Evolutionary conservation across 2,113 vertebrate genomes (phyloP), one percentile per base, ranked within the genome.

Genomic region (Polyodon spathula): DNA sequence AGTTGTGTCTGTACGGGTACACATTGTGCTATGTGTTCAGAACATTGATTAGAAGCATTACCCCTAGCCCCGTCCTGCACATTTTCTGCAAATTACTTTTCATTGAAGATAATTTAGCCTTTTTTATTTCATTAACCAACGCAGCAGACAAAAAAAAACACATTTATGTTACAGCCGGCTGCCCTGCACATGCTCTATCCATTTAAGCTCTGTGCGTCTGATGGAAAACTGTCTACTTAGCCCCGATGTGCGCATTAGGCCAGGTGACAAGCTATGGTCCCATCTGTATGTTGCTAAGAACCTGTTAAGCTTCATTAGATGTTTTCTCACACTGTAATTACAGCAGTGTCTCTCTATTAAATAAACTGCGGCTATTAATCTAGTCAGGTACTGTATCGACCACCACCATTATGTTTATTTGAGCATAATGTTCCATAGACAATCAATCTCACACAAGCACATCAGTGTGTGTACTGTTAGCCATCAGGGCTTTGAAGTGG

Each of bases 81-180:
- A 73, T 73, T 76, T 73, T 78, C 73, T 79, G 69, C 73, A 81
- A 80, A 81, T 79, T 73, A 78, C 73, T 79, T 78, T 52, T 80
- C 81, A 84, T 78, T 76, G 78, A 71, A 61, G 76, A 81, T 82
- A 82, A 85, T 84, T 80, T 71, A 75, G 69, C 68, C 81, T 27
- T 27, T 82, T 77, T 81, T 84, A 84, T 75, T 81, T 81, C 72
- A 82, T 88, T 89, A 86, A 57, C 75, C 63, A 73, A 70, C 62
- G 70, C 60, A 78, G 73, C 68, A 77, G 77, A 80, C 76, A 76
- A 80, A 80, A 70, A 67, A 83, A 80, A 80, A 76, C 73, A 81
- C 72, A 68, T 76, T 76, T 71, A 54, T 66, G 71, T 81, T 78
- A 76, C 56, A 69, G 67, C 70, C 76, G 68, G 69, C 27, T 27